phyloP scores from a whole-genome alignment of 2,888 invertebrate genomes.

The Cataglyphis albicans region DNA sequence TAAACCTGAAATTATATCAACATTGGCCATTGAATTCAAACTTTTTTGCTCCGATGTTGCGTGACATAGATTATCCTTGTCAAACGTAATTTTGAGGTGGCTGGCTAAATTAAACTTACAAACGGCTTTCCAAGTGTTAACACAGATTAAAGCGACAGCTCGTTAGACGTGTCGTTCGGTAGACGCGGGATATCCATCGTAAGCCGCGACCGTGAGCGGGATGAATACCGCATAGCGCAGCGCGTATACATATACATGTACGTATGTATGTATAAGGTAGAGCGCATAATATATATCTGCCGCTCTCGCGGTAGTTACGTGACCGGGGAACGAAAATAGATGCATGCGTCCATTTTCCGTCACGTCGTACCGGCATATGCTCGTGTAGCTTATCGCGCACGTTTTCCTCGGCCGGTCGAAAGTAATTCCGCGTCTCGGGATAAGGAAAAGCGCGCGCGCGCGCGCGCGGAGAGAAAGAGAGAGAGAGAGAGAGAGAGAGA shows the following conservation, averaged over 20 bases:
- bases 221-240: slow-evolving; percentile 6
- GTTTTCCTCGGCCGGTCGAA: slow-evolving; percentile 50
- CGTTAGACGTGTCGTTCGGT: slow-evolving; percentile 28
- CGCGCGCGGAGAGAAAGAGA: not conserved
- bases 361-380: slow-evolving; percentile 66
- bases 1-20: not conserved
- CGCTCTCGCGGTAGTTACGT: slow-evolving; percentile 70
- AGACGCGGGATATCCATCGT: not conserved
- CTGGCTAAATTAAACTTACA: slow-evolving; percentile 26
- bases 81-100: slow-evolving; percentile 24
- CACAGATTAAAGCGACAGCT: slow-evolving; percentile 23
- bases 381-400: slow-evolving; percentile 58
- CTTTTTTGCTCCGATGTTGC: not conserved
- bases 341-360: slow-evolving; percentile 74
- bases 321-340: slow-evolving; percentile 75
- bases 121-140: not conserved
- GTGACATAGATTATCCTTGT: not conserved
- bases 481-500: too few relatives aligned
- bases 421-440: slow-evolving; percentile 68
- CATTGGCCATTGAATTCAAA: not conserved
- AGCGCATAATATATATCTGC: slow-evolving; percentile 69
- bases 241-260: too few relatives aligned
- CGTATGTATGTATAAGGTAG: slow-evolving; percentile 23
- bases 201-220: slow-evolving; percentile 27
- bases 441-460: slow-evolving; percentile 52